Conservation (phyloP, 2,888 invertebrate genomes). For the Nezara viridula region DNA sequence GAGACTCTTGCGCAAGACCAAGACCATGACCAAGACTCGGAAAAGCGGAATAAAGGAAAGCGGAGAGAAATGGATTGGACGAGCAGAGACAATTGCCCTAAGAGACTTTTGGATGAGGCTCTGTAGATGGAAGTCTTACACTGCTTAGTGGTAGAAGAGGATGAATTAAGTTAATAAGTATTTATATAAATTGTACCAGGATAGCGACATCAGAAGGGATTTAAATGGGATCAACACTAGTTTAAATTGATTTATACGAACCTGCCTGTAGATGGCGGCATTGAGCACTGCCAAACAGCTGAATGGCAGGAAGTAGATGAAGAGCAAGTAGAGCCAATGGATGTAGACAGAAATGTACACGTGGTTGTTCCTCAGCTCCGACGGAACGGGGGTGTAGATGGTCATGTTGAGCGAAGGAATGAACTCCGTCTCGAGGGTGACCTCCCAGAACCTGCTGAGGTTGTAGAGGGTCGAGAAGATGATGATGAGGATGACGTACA, state of each 20-base stretch:
- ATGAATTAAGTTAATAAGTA: too few relatives aligned
- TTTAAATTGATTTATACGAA: constrained; percentile 72
- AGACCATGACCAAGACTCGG: too few relatives aligned
- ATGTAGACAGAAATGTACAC: constrained; percentile 90
- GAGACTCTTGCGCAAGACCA: too few relatives aligned
- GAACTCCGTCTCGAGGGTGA: constrained; percentile 65
- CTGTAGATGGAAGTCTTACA: too few relatives aligned
- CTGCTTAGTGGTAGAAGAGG: too few relatives aligned
- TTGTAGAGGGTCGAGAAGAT: constrained; percentile 89
- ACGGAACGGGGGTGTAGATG: constrained; percentile 80
- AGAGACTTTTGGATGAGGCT: too few relatives aligned
- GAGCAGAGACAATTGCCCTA: too few relatives aligned
- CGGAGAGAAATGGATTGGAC: too few relatives aligned
- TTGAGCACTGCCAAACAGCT: constrained; percentile 89
- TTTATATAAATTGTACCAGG: too few relatives aligned
- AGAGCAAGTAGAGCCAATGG: constrained; percentile 93
- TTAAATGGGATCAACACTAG: too few relatives aligned
- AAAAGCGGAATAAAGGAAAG: too few relatives aligned
- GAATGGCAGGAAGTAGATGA: constrained; percentile 95
- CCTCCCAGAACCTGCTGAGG: constrained; percentile 76
- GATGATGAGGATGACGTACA: constrained; percentile 87
- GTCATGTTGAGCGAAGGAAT: constrained; percentile 71
- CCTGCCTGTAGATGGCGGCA: constrained; percentile 89
- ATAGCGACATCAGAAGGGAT: too few relatives aligned
- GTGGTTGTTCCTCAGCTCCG: constrained; percentile 78